phyloP scores from a whole-genome alignment of 2,888 invertebrate species.

The Lasioglossum zephyrum region DNA sequence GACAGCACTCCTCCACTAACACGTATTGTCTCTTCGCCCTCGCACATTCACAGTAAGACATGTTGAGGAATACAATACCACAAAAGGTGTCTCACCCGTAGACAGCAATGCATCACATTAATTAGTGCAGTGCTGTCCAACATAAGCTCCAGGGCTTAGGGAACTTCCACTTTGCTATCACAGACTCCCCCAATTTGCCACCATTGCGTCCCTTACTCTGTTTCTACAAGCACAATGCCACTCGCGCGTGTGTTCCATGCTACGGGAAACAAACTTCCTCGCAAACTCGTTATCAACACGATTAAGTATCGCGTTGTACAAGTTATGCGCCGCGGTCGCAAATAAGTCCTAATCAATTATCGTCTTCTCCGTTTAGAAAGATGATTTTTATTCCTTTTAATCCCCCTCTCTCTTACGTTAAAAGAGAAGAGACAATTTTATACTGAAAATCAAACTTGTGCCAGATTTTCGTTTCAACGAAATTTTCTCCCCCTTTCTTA shows the following conservation, averaged over 20 bases:
- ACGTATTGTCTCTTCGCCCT: background rate
- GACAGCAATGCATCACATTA: slow-evolving; percentile 15
- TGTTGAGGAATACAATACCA: slow-evolving; percentile 3
- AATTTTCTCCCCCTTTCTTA: no score
- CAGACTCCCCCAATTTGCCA: background rate
- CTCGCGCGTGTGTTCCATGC: background rate
- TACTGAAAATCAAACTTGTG: background rate
- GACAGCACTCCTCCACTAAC: background rate
- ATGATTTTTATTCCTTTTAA: background rate
- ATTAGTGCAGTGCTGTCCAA: slow-evolving; percentile 8
- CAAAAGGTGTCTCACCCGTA: slow-evolving; percentile 7
- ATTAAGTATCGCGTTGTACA: slow-evolving; percentile 6
- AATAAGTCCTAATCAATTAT: background rate
- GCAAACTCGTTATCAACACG: slow-evolving; percentile 11
- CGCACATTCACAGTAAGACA: background rate
- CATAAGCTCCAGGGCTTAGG: slow-evolving; percentile 12
- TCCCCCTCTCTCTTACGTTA: no score
- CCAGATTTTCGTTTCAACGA: background rate
- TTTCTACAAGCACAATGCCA: slow-evolving; percentile 3
- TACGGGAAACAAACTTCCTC: slow-evolving; percentile 5
- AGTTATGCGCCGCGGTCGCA: background rate
- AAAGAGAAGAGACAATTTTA: background rate
- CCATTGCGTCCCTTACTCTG: slow-evolving; percentile 11
- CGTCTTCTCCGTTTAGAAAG: background rate
- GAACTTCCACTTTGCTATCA: slow-evolving; percentile 7